These are phyloP conservation scores for Pseudochaenichthys georgianus DNA, from an alignment of 2,797 vertebrate genomes.

Conservation along the genomic window DNA sequence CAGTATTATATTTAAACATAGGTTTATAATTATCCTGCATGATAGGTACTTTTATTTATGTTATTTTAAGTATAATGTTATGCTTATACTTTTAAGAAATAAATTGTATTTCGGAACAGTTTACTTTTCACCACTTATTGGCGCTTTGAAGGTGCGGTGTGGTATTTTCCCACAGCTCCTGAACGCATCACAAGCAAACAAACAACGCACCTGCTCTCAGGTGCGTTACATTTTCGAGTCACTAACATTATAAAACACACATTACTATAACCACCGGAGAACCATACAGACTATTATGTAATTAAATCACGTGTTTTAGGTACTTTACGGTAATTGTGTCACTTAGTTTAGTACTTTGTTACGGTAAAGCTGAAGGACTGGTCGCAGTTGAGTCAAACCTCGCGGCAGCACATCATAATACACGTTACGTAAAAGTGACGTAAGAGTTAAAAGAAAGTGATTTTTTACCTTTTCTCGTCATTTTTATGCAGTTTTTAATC, in stretches of 20 bases:
- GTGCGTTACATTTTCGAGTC: not conserved
- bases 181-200: conserved; percentile 20
- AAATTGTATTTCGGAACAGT: not conserved
- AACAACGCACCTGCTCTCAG: conserved; percentile 1
- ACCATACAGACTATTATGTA: no score
- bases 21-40: no score
- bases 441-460: no score
- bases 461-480: conserved; percentile 32
- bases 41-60: no score
- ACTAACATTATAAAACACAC: not conserved
- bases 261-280: no score
- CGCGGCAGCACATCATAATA: no score
- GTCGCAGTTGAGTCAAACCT: no score
- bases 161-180: not conserved
- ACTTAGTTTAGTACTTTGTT: no score
- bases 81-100: no score
- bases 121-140: not conserved
- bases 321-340: not conserved
- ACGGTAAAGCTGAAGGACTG: no score
- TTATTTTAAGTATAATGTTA: not conserved
- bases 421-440: no score
- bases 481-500: not conserved
- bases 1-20: no score
- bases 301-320: not conserved
- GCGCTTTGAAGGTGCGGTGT: not conserved